Evolutionary conservation across 2,113 vertebrate species (phyloP).

Genomic region (Lampris megalopsis): DNA sequence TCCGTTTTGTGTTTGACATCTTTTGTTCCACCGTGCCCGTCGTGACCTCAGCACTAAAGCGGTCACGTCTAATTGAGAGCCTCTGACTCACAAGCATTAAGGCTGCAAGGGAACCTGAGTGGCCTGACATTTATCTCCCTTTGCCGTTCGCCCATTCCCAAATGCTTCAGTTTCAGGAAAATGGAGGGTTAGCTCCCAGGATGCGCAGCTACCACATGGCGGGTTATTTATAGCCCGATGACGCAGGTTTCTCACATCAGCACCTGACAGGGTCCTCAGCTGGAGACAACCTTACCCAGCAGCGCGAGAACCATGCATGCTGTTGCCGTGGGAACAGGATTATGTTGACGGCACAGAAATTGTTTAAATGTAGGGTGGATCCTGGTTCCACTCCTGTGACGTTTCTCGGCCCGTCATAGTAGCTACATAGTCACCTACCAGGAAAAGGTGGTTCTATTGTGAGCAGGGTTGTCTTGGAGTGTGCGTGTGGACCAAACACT

Average conservation of each 20-base stretch:
- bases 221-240: slow-evolving; percentile 79
- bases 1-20: background rate
- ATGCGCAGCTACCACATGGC: slow-evolving; percentile 57
- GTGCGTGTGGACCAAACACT: background rate
- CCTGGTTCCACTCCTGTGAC: background rate
- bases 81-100: slow-evolving; percentile 4
- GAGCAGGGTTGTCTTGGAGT: background rate
- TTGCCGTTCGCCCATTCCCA: slow-evolving; percentile 41
- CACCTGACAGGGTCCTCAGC: slow-evolving; percentile 61
- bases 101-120: slow-evolving; percentile 59
- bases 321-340: slow-evolving; percentile 68
- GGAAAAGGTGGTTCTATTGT: background rate
- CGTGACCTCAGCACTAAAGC: background rate
- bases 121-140: slow-evolving; percentile 53
- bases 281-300: slow-evolving; percentile 56
- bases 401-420: background rate
- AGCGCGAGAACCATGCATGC: slow-evolving; percentile 65
- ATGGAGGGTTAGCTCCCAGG: slow-evolving; percentile 42
- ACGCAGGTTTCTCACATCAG: slow-evolving; percentile 68
- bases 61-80: slow-evolving; percentile 8
- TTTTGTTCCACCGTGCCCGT: slow-evolving; percentile 22
- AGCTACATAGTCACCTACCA: background rate
- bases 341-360: slow-evolving; percentile 66
- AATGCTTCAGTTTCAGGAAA: slow-evolving; percentile 66
- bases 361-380: slow-evolving; percentile 40